These are phyloP conservation scores for Hormiphora californensis DNA, from an alignment of 37 sponge, comb jelly and placozoan genomes.

Conservation along the genomic window DNA sequence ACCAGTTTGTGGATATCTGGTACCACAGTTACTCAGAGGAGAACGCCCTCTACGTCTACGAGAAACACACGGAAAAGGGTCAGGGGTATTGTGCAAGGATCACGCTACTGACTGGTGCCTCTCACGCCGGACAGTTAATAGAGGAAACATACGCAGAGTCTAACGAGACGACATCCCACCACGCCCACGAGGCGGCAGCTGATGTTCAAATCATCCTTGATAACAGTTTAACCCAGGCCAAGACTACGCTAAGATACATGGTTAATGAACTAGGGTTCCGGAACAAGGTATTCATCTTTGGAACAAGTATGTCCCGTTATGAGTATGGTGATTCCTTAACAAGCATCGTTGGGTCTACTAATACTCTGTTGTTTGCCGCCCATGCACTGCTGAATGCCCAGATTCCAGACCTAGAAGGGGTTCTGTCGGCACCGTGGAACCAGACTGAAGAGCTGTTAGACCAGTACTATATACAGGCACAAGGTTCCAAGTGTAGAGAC, in stretches of 20 bases:
- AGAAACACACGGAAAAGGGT: not conserved
- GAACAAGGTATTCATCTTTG: conserved; percentile 26
- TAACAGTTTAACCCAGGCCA: not conserved
- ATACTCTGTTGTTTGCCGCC: not conserved
- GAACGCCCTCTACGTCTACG: not conserved
- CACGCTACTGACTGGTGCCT: too few relatives aligned
- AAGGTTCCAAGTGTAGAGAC: too few relatives aligned
- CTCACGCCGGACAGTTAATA: too few relatives aligned
- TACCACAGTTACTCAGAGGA: not conserved
- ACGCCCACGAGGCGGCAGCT: not conserved
- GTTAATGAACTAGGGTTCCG: not conserved
- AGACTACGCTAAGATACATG: not conserved
- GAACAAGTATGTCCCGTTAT: not conserved
- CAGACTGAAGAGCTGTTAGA: not conserved
- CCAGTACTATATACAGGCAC: too few relatives aligned
- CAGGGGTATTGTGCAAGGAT: not conserved
- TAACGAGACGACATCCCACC: not conserved
- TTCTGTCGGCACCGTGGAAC: not conserved
- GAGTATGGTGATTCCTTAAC: not conserved
- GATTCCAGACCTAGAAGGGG: not conserved
- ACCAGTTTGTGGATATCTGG: conserved; percentile 26
- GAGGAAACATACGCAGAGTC: too few relatives aligned
- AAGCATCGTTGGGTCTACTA: not conserved
- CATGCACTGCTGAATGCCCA: not conserved
- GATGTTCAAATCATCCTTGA: conserved; percentile 18